Evolutionary conservation across 30 jellyfish, hydroid and myxozoan genomes (phyloP).

Genomic region (Cassiopea xamachana): DNA sequence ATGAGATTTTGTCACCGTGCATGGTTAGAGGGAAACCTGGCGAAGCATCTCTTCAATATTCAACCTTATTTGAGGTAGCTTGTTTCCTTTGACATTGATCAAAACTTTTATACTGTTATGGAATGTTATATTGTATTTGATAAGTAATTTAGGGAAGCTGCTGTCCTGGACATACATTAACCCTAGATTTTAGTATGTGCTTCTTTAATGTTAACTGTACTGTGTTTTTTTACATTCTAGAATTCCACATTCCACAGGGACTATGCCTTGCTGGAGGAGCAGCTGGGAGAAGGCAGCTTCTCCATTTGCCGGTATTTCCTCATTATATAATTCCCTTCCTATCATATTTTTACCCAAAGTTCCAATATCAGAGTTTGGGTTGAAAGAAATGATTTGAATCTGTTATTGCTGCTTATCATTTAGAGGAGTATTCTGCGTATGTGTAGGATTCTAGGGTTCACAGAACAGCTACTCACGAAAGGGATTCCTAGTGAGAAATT

Average conservation of each 20-base stretch:
- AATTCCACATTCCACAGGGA: constrained; percentile 88
- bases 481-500: no score
- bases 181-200: background rate
- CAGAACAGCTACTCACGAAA: no score
- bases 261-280: constrained; percentile 86
- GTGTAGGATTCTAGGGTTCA: no score
- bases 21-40: constrained; percentile 70
- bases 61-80: constrained; percentile 86
- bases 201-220: background rate
- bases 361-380: no score
- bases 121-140: background rate
- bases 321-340: background rate
- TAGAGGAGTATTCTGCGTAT: no score
- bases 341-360: no score
- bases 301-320: constrained; percentile 89
- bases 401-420: no score
- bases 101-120: no score
- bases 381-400: no score
- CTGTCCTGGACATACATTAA: background rate
- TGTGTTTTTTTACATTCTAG: constrained; percentile 26
- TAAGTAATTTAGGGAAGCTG: background rate
- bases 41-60: constrained; percentile 79
- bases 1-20: constrained; percentile 67
- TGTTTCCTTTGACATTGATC: background rate
- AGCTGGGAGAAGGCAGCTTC: constrained; percentile 95